These are phyloP conservation scores for Oncopodura yosiiana DNA, from an alignment of 1,140 invertebrate species.

Conservation along the genomic window DNA sequence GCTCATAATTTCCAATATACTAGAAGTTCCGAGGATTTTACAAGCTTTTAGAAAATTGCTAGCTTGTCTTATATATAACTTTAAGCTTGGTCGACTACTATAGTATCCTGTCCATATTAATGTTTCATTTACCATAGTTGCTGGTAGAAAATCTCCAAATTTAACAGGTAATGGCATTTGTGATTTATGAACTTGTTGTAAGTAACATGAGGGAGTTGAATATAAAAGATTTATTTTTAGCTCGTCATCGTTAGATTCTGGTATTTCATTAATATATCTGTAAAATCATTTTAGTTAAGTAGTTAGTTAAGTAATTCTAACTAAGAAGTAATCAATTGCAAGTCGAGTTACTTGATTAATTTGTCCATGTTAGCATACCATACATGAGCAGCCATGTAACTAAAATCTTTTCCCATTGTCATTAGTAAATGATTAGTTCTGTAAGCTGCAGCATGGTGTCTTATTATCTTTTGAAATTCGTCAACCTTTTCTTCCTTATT, in stretches of 20 bases:
- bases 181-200: slow-evolving; percentile 49
- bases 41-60: slow-evolving; percentile 55
- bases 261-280: no score
- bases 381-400: slow-evolving; percentile 46
- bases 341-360: no score
- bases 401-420: slow-evolving; percentile 50
- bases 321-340: no score
- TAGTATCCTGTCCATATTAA: slow-evolving; percentile 79
- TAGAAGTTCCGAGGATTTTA: slow-evolving; percentile 44
- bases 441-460: slow-evolving; percentile 28
- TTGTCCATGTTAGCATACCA: slow-evolving; percentile 60
- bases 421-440: slow-evolving; percentile 45
- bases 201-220: slow-evolving; percentile 63
- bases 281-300: no score
- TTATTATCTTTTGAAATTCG: slow-evolving; percentile 30
- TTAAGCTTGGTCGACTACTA: slow-evolving; percentile 57
- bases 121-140: no score
- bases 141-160: no score
- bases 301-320: no score
- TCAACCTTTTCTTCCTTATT: slow-evolving; percentile 51
- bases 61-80: slow-evolving; percentile 50
- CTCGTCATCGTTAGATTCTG: slow-evolving; percentile 42
- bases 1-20: no score
- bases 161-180: slow-evolving; percentile 46
- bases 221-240: slow-evolving; percentile 55